Conservation (phyloP, 2,113 vertebrate species). For the Bucco capensis region DNA sequence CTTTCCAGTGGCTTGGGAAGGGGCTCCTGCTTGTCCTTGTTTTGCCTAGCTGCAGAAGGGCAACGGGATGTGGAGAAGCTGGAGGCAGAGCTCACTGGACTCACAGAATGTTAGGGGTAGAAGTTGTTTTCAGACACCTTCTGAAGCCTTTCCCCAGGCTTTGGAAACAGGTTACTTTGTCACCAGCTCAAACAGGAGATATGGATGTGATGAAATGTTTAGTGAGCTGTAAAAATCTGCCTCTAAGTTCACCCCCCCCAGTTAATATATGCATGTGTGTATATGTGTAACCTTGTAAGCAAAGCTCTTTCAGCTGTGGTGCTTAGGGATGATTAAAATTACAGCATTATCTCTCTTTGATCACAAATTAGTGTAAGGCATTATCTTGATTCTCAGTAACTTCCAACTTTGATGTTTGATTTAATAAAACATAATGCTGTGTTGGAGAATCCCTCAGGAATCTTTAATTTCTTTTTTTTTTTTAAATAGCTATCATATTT, state of each 20-base stretch:
- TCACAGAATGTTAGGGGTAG: no score
- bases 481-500: conserved; percentile 53
- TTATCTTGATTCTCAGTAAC: conserved; percentile 51
- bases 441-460: conserved; percentile 47
- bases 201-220: background rate
- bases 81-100: background rate
- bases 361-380: conserved; percentile 56
- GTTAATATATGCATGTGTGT: background rate
- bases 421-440: conserved; percentile 60
- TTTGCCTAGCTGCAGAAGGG: background rate
- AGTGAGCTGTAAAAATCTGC: background rate
- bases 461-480: conserved; percentile 64
- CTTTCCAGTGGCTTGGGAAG: background rate
- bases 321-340: conserved; percentile 57
- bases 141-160: background rate
- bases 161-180: background rate
- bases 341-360: conserved; percentile 60
- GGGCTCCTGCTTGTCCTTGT: background rate
- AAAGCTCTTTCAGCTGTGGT: background rate
- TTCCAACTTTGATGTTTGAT: conserved; percentile 60
- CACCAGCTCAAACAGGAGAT: background rate
- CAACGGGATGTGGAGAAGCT: background rate
- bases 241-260: background rate
- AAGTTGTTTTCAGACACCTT: background rate
- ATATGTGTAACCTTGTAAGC: background rate